A percentile compares a stretch with the other conserved stretches of the same genome.
These are phyloP conservation scores for Philopotamus ludificatus DNA, from an alignment of 1,140 invertebrate genomes.

Conservation along the genomic window DNA sequence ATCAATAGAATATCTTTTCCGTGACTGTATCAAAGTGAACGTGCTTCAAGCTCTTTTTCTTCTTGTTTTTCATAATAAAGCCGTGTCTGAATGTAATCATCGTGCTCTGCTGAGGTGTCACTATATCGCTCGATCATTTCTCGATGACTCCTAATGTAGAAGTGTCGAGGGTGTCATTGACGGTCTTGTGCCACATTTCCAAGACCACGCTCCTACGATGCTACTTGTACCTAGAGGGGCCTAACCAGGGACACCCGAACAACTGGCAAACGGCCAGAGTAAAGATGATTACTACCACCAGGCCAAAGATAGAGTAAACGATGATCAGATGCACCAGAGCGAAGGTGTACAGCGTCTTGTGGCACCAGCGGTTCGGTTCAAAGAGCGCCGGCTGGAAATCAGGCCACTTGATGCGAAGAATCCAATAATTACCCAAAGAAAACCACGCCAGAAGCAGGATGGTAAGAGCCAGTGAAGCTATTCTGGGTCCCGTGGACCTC, in stretches of 20 bases:
- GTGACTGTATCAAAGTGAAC: conserved; percentile 39
- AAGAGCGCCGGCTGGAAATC: conserved; percentile 66
- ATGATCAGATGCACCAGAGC: conserved; percentile 70
- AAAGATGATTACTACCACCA: conserved; percentile 60
- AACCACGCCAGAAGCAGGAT: conserved; percentile 76
- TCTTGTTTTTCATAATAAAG: conserved; percentile 9
- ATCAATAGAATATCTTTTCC: conserved; percentile 37
- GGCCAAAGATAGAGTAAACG: conserved; percentile 62
- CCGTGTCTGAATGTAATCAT: conserved; percentile 10
- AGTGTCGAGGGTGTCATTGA: conserved; percentile 56
- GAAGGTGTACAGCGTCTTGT: conserved; percentile 75
- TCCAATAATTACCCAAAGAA: conserved; percentile 76
- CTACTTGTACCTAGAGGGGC: conserved; percentile 62
- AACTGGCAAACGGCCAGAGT: conserved; percentile 64
- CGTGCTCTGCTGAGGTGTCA: conserved; percentile 22
- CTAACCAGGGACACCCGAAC: conserved; percentile 67
- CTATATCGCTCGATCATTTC: conserved; percentile 39
- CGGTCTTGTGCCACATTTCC: conserved; percentile 56
- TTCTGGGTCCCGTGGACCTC: conserved; percentile 52
- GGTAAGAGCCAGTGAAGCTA: conserved; percentile 62
- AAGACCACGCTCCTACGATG: conserved; percentile 59
- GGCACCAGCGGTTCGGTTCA: conserved; percentile 74
- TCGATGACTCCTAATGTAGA: conserved; percentile 49
- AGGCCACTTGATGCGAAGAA: conserved; percentile 73
- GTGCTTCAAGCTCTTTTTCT: conserved; percentile 33